These are phyloP conservation scores for Otocyon megalotis DNA, from an alignment of 2,113 vertebrate genomes.

Conservation along the genomic window DNA sequence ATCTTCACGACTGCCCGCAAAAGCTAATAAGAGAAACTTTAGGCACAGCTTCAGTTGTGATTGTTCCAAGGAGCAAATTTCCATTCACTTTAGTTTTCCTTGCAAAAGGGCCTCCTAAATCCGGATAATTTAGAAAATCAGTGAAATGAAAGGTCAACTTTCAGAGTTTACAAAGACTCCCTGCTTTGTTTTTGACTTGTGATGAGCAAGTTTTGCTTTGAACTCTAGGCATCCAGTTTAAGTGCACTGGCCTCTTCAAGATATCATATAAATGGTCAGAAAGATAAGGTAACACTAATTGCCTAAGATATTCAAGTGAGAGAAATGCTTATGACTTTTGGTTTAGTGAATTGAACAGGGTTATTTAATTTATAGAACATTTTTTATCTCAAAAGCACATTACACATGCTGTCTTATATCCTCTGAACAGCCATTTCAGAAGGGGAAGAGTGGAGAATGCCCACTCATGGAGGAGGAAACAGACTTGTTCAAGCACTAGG, in stretches of 20 bases:
- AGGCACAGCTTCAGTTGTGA: neutral
- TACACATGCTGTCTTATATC: neutral
- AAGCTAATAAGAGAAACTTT: neutral
- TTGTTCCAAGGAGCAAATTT: conserved; percentile 14
- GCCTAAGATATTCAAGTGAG: neutral
- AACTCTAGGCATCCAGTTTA: conserved; percentile 10
- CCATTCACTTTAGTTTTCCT: neutral
- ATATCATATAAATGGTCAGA: neutral
- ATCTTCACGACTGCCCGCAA: neutral
- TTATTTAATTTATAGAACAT: neutral
- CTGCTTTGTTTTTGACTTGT: conserved; percentile 34
- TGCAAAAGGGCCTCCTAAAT: neutral
- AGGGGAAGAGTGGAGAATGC: neutral
- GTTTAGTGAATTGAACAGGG: neutral
- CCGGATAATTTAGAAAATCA: neutral
- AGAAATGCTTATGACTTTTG: neutral
- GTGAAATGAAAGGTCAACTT: neutral
- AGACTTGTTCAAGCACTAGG: neutral
- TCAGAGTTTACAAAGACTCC: neutral
- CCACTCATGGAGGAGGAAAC: neutral
- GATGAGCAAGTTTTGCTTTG: neutral
- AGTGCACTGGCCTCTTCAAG: neutral
- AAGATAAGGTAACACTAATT: neutral
- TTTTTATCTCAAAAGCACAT: neutral
- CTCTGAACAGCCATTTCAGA: neutral